Conservation (phyloP, 2,888 invertebrate genomes). For the Drosophila differens region DNA sequence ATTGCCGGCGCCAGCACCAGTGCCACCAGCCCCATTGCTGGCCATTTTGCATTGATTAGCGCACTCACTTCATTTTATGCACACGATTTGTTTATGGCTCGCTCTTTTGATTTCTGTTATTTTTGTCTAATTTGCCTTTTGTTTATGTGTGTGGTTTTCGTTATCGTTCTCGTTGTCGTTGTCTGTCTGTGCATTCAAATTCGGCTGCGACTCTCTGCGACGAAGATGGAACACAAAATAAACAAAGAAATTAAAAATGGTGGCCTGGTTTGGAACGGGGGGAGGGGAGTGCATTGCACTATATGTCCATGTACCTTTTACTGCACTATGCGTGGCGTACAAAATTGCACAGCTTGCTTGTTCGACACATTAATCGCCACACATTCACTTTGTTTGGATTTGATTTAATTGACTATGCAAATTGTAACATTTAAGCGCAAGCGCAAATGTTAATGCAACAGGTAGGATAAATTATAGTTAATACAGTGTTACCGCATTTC, state of each 20-base stretch:
- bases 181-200: constrained; percentile 56
- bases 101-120: constrained; percentile 9
- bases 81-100: constrained; percentile 18
- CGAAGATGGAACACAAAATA: constrained; percentile 82
- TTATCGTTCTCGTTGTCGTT: constrained; percentile 18
- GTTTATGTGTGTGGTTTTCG: constrained; percentile 23
- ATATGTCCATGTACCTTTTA: constrained; percentile 27
- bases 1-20: constrained; percentile 20
- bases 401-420: constrained; percentile 58
- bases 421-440: constrained; percentile 66
- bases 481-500: constrained; percentile 37
- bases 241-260: constrained; percentile 84
- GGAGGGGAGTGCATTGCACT: constrained; percentile 45
- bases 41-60: constrained; percentile 41
- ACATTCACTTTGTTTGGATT: constrained; percentile 17
- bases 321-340: constrained; percentile 11
- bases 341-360: constrained; percentile 1
- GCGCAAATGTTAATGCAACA: constrained; percentile 64
- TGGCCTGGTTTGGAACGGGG: constrained; percentile 58
- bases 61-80: constrained; percentile 59
- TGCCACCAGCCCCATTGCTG: constrained; percentile 58
- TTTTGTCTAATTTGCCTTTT: constrained; percentile 23
- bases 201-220: constrained; percentile 59
- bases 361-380: constrained; percentile 21
- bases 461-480: constrained; percentile 55